A percentile compares a stretch with the other conserved stretches of the same genome.
Evolutionary conservation across 2,888 invertebrate genomes (phyloP).

Genomic region (Xestia sexstrigata): DNA sequence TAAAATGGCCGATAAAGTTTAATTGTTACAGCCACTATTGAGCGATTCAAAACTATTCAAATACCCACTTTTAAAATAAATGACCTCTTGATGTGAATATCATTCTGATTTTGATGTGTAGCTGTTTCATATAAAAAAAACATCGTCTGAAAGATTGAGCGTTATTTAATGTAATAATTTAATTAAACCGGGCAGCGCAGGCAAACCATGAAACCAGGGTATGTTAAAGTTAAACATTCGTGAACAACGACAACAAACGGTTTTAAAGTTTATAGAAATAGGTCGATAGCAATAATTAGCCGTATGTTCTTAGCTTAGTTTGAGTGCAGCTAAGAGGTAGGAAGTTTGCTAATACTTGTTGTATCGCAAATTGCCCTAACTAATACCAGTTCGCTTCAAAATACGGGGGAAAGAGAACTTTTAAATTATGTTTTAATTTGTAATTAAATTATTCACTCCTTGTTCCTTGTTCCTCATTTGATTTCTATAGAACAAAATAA

Average conservation of each 20-base stretch:
- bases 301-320: slow-evolving; percentile 47
- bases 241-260: not conserved
- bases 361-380: slow-evolving; percentile 46
- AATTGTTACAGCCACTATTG: slow-evolving; percentile 27
- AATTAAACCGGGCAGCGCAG: not conserved
- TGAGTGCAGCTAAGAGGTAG: slow-evolving; percentile 39
- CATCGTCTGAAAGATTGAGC: not conserved
- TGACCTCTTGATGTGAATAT: not conserved
- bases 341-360: slow-evolving; percentile 51
- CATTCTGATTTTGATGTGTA: not conserved
- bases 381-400: slow-evolving; percentile 24
- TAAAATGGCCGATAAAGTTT: slow-evolving; percentile 45
- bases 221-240: too few species aligned
- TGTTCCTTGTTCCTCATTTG: not conserved
- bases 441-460: not conserved
- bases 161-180: too few species aligned
- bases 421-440: not conserved
- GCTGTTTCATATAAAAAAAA: not conserved
- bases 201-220: not conserved
- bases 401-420: not conserved
- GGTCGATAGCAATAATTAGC: slow-evolving; percentile 49
- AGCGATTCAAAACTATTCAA: slow-evolving; percentile 39
- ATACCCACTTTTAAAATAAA: slow-evolving; percentile 9
- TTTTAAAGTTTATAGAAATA: slow-evolving; percentile 33
- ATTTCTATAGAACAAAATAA: not conserved